These are phyloP conservation scores for Urophycis tenuis DNA, from an alignment of 2,797 vertebrate genomes.

Conservation along the genomic window DNA sequence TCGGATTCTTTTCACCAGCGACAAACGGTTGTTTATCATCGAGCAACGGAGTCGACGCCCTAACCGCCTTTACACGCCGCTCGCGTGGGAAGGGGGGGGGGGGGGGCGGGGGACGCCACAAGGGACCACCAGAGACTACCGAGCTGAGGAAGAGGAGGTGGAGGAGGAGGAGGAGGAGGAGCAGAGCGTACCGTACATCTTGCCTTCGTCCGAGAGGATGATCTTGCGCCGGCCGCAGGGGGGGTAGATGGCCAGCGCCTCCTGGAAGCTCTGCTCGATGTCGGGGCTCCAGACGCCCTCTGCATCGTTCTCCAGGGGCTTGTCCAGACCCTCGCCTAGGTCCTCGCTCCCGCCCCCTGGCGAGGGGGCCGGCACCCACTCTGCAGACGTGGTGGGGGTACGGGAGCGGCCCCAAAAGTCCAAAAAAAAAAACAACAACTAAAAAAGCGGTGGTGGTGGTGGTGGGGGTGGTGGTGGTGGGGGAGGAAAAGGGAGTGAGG, in stretches of 20 bases:
- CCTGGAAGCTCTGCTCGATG: slow-evolving; percentile 96
- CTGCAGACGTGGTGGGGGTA: slow-evolving; percentile 87
- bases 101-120: too few relatives aligned
- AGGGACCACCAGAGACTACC: too few relatives aligned
- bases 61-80: too few relatives aligned
- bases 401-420: slow-evolving; percentile 27
- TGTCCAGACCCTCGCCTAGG: slow-evolving; percentile 83
- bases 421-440: slow-evolving; percentile 18
- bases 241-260: slow-evolving; percentile 92
- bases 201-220: slow-evolving; percentile 95
- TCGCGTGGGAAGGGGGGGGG: too few relatives aligned
- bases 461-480: not conserved
- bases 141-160: not conserved
- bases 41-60: too few relatives aligned
- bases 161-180: slow-evolving; percentile 6
- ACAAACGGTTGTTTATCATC: too few relatives aligned
- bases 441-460: slow-evolving; percentile 22
- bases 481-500: not conserved
- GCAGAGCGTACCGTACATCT: slow-evolving; percentile 92
- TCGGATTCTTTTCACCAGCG: not conserved
- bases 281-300: slow-evolving; percentile 94
- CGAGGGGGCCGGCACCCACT: slow-evolving; percentile 92
- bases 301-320: slow-evolving; percentile 88
- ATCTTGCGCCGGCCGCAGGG: slow-evolving; percentile 93
- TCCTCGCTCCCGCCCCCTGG: slow-evolving; percentile 90